Evolutionary conservation across 2,888 invertebrate genomes (phyloP).

Genomic region (Polydrusus tereticollis): DNA sequence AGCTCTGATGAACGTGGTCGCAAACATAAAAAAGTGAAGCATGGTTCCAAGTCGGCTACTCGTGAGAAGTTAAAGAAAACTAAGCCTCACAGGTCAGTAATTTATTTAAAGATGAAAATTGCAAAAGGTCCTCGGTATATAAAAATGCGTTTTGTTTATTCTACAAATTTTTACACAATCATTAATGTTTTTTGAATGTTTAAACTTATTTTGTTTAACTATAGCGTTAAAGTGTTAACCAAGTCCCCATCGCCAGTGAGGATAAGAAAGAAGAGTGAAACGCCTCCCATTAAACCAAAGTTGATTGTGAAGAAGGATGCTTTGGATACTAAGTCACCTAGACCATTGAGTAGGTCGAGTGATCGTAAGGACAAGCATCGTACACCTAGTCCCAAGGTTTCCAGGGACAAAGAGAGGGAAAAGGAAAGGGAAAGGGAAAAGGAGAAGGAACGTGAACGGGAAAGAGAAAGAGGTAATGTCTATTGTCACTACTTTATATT

Average conservation of each 20-base stretch:
- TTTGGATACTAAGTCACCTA: constrained; percentile 61
- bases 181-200: not conserved
- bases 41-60: constrained; percentile 63
- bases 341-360: constrained; percentile 60
- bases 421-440: constrained; percentile 69
- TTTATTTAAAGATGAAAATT: too few relatives aligned
- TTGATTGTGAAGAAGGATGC: constrained; percentile 56
- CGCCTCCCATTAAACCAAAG: constrained; percentile 64
- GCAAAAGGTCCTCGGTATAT: not conserved
- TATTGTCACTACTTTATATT: not conserved
- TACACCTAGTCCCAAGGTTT: constrained; percentile 65
- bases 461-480: constrained; percentile 62
- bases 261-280: constrained; percentile 63
- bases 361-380: constrained; percentile 64
- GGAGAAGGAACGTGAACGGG: constrained; percentile 61
- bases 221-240: constrained; percentile 23
- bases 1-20: constrained; percentile 71
- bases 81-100: constrained; percentile 61
- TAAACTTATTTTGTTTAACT: not conserved
- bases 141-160: not conserved
- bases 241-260: constrained; percentile 64
- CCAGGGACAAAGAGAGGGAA: constrained; percentile 67
- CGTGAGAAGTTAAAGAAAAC: constrained; percentile 66
- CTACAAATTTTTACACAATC: not conserved
- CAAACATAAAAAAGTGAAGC: constrained; percentile 70